Conservation (phyloP, 2,113 vertebrate species). For the Rhombomys opimus region DNA sequence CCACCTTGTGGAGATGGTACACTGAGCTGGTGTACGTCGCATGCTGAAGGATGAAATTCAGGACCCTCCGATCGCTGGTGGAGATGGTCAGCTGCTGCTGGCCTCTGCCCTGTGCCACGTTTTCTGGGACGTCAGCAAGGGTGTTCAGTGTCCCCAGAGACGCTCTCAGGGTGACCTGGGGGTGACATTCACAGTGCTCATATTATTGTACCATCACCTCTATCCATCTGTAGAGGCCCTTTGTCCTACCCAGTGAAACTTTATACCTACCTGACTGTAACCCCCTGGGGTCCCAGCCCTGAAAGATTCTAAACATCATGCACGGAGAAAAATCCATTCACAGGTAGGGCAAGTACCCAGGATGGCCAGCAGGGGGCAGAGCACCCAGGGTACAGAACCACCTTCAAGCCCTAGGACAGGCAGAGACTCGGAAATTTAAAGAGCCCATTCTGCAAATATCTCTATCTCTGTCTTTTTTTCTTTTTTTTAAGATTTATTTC, state of each 20-base stretch:
- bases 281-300: not conserved
- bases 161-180: constrained; percentile 82
- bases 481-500: no score
- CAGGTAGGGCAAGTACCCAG: not conserved
- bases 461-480: no score
- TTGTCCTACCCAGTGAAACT: not conserved
- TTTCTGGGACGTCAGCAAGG: constrained; percentile 47
- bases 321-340: not conserved
- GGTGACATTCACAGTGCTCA: not conserved
- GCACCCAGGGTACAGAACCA: not conserved
- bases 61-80: constrained; percentile 59
- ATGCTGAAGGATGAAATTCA: constrained; percentile 83
- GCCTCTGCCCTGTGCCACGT: constrained; percentile 77
- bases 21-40: constrained; percentile 85
- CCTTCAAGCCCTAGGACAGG: not conserved
- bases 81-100: constrained; percentile 78
- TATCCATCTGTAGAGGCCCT: not conserved
- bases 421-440: not conserved
- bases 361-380: constrained; percentile 42
- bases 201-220: not conserved
- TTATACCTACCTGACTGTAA: not conserved
- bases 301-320: not conserved
- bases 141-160: constrained; percentile 82
- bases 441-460: not conserved
- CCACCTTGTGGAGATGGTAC: constrained; percentile 82